Base-by-base conservation (phyloP, 2,113 vertebrate species). In the Hydrolagus affinis region DNA sequence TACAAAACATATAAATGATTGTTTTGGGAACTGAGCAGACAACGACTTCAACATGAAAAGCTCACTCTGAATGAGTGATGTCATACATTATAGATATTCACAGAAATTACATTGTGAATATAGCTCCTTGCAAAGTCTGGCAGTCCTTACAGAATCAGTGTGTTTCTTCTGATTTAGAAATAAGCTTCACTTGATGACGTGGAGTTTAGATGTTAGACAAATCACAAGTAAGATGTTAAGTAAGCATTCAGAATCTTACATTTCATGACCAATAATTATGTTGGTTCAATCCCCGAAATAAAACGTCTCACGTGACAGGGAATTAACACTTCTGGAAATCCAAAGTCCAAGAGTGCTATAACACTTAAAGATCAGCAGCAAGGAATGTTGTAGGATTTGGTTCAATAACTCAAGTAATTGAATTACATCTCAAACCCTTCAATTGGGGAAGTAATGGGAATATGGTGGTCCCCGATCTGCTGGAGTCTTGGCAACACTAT, bases 261-360 rank as follows among this genome's bases (percentile, higher is more conserved):
- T 44, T 56, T 9, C 32, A 21, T 21, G 8, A 3, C 73, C 32
- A 4, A 21, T 44, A 44, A 77, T 60, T 57, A 60, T 2, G 23
- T 60, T 8, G n/a, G 60, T 60, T n/a, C n/a, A 59, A 78, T 78
- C 56, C 75, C 57, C 59, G n/a, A 60, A 78, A 78, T 60, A 59
- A 14, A 78, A 78, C 57, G 21, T 8, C 73, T 19, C 11, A 4
- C 32, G 17, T 3, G 28, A 32, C 32, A 21, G 73, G 73, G 32
- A 56, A 8, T 11, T 19, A 15, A 69, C 66, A 69, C 9, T 25
- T 44, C 6, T 71, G 19, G 19, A 44, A 44, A 11, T 19, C 17
- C 30, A 75, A 56, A 21, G 32, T 73, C 25, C 11, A 73, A 73
- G 71, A 4, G 25, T 30, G 71, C 28, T 6, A 15, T 32, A 69